Evolutionary conservation across 2,797 vertebrate species (phyloP).

Genomic region (Vespertilio murinus): DNA sequence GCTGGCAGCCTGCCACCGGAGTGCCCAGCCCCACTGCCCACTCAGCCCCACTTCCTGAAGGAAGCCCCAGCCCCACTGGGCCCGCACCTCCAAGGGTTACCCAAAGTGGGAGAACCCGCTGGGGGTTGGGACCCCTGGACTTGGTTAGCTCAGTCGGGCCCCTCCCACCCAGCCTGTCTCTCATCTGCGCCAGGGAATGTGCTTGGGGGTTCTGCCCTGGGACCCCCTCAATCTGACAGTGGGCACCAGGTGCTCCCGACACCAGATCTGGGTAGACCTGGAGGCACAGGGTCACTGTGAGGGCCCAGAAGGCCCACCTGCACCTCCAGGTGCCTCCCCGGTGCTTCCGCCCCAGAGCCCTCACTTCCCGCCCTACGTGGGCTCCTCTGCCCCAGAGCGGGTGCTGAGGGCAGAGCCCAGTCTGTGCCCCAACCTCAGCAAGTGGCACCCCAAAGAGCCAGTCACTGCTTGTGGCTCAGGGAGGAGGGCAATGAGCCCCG

Average conservation of each 20-base stretch:
- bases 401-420: not conserved
- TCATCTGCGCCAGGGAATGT: too few relatives aligned
- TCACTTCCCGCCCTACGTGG: not conserved
- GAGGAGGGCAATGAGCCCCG: not conserved
- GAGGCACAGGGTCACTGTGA: not conserved
- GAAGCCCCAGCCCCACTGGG: conserved; percentile 47
- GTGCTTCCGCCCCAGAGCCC: not conserved
- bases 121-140: not conserved
- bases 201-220: not conserved
- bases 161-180: not conserved
- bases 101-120: not conserved
- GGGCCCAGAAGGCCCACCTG: rapidly evolving
- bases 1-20: conserved; percentile 61
- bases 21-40: conserved; percentile 35
- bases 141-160: not conserved
- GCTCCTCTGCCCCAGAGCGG: not conserved
- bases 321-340: not conserved
- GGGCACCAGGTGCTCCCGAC: not conserved
- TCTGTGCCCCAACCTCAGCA: not conserved
- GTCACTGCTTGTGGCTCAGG: rapidly evolving
- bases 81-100: not conserved
- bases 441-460: not conserved
- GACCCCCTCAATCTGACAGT: not conserved
- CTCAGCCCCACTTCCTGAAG: conserved; percentile 67
- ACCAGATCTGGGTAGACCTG: not conserved